Percentiles rank a stretch among this genome's conserved stretches.
Evolutionary conservation across 2,113 vertebrate species (phyloP).

Genomic region (Heterotilapia buettikoferi): DNA sequence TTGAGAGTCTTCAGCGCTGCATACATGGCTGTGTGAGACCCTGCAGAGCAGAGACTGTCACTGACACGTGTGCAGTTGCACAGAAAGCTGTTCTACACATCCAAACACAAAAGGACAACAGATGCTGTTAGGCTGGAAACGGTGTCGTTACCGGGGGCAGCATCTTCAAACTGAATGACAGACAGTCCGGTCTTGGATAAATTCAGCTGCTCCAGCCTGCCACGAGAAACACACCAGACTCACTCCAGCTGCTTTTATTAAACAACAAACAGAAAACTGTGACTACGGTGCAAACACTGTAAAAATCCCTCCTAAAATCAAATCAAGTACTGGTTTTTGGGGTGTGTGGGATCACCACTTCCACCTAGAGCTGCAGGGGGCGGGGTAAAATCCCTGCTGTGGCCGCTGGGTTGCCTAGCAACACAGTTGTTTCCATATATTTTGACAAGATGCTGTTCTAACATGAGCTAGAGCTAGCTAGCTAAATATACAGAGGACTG

Average conservation of each 20-base stretch:
- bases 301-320: neutral
- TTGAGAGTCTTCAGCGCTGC: constrained; percentile 73
- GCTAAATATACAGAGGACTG: neutral
- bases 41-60: constrained; percentile 53
- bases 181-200: constrained; percentile 20
- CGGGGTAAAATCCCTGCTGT: neutral
- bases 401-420: neutral
- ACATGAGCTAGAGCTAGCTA: neutral
- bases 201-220: constrained; percentile 82
- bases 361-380: neutral
- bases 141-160: constrained; percentile 21
- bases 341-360: neutral
- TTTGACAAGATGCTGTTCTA: neutral
- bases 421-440: neutral
- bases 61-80: neutral
- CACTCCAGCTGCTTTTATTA: neutral
- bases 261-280: fast-evolving
- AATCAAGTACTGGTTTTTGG: fast-evolving
- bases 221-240: neutral
- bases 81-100: neutral
- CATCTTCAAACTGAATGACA: constrained; percentile 15
- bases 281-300: neutral
- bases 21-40: constrained; percentile 77
- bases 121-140: neutral
- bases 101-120: neutral